These are phyloP conservation scores for Emys orbicularis DNA, from an alignment of 2,797 vertebrate genomes.

Conservation along the genomic window DNA sequence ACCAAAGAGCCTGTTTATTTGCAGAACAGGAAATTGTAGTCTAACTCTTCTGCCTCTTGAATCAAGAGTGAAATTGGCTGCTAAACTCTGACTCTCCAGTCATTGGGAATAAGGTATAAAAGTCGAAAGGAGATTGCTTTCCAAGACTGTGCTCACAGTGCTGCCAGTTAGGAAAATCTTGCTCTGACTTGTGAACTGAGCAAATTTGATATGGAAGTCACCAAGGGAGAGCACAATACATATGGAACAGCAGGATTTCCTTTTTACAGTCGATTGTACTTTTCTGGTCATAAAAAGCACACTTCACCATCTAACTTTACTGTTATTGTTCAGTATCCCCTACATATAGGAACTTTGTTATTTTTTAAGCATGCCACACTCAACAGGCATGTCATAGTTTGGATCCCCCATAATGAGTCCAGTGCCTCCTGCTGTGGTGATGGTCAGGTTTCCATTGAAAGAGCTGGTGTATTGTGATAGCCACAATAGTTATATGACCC, in stretches of 20 bases:
- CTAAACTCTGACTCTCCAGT: neutral
- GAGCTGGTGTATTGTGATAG: neutral
- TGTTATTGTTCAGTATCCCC: constrained; percentile 1
- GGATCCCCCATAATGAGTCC: neutral
- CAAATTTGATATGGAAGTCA: constrained; percentile 25
- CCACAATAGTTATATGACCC: neutral
- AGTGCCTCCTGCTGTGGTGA: neutral
- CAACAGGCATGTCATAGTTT: neutral
- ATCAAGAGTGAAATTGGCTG: neutral
- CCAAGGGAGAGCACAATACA: neutral
- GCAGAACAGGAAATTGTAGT: neutral
- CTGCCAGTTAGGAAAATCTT: neutral
- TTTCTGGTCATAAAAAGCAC: constrained; percentile 15
- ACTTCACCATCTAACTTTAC: neutral
- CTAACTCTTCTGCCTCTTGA: neutral
- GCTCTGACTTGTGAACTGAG: constrained; percentile 18
- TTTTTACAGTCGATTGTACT: neutral
- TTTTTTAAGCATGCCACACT: neutral
- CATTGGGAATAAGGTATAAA: neutral
- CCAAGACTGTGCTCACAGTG: neutral
- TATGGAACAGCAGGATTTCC: neutral
- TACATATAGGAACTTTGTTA: neutral
- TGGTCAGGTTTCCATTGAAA: neutral
- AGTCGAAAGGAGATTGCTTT: neutral
- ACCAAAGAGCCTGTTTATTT: neutral